Conservation (phyloP, 2,888 invertebrate genomes). For the Athalia cordata region DNA sequence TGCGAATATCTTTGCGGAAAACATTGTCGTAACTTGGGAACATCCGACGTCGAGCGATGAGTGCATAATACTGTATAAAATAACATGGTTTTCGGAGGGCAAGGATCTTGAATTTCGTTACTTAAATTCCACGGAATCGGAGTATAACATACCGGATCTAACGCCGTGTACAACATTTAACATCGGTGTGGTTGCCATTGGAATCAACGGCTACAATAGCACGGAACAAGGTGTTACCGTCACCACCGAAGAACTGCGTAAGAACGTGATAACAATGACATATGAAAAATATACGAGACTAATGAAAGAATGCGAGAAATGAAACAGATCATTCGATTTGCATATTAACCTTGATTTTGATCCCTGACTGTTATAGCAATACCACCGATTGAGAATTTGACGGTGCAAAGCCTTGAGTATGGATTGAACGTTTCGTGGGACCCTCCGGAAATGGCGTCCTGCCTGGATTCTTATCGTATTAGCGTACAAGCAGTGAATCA, state of each 20-base stretch:
- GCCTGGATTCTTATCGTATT: background rate
- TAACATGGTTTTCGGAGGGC: constrained; percentile 17
- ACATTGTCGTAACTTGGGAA: constrained; percentile 16
- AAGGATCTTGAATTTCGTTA: background rate
- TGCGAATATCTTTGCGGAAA: background rate
- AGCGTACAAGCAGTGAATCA: background rate
- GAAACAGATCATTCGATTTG: background rate
- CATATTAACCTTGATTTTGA: background rate
- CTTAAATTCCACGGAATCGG: constrained; percentile 14
- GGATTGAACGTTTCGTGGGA: constrained; percentile 14
- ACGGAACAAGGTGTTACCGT: background rate
- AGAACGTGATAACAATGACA: background rate
- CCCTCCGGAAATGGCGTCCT: constrained; percentile 6
- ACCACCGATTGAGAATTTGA: constrained; percentile 11
- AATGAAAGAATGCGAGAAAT: background rate
- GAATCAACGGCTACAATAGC: background rate
- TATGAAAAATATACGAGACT: background rate
- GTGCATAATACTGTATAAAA: constrained; percentile 5
- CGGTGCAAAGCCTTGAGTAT: background rate
- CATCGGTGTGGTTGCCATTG: constrained; percentile 52
- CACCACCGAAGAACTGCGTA: constrained; percentile 11
- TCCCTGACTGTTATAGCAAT: background rate
- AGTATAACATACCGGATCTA: constrained; percentile 51
- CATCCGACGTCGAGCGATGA: background rate
- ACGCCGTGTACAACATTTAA: constrained; percentile 56